phyloP scores from a whole-genome alignment of 2,113 vertebrate species.

The Thomomys bottae region DNA sequence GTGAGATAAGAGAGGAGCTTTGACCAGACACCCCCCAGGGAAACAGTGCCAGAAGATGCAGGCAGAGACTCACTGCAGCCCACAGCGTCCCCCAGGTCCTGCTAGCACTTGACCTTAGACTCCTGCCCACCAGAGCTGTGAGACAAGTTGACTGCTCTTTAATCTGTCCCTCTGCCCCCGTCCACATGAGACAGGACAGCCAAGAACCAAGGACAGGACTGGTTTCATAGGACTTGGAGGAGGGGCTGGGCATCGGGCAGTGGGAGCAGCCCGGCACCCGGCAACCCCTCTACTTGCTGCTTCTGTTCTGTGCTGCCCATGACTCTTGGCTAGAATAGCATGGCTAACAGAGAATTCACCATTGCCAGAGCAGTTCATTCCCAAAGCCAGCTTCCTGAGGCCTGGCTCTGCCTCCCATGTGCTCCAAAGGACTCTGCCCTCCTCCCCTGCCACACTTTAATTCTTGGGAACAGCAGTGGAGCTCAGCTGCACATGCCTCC shows the following conservation, averaged over 20 bases:
- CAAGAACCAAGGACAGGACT: neutral
- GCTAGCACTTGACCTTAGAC: neutral
- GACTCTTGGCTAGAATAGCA: neutral
- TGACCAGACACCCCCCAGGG: neutral
- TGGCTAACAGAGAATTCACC: too few relatives aligned
- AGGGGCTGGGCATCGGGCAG: too few relatives aligned
- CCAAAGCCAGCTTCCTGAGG: neutral
- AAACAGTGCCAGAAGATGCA: accelerated
- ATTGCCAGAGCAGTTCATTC: too few relatives aligned
- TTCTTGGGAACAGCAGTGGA: neutral
- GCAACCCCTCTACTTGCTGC: accelerated
- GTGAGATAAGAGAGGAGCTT: neutral
- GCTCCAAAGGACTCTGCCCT: neutral
- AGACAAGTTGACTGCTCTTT: neutral
- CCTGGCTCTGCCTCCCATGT: neutral
- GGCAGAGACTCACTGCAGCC: neutral
- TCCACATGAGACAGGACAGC: accelerated
- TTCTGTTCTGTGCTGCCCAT: neutral
- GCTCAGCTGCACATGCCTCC: too few relatives aligned
- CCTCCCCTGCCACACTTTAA: neutral
- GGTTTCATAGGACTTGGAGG: neutral
- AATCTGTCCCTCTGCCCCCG: neutral
- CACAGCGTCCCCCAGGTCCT: neutral
- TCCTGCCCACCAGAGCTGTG: too few relatives aligned
- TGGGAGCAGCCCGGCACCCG: neutral